Conservation (phyloP, 2,888 invertebrate species). For the Trissonchulus latispiculum region DNA sequence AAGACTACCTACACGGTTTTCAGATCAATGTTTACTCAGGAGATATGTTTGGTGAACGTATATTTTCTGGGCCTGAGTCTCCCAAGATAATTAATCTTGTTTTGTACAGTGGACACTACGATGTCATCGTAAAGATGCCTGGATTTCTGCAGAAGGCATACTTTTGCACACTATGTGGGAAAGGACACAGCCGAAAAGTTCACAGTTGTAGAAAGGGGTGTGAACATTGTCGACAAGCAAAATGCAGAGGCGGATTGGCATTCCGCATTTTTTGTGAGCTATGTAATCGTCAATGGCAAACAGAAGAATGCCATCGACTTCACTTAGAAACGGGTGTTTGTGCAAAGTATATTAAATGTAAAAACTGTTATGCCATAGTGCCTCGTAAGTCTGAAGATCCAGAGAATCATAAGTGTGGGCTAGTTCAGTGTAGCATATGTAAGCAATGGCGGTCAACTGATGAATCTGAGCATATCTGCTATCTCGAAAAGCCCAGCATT, state of each 20-base stretch:
- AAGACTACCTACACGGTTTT: neutral
- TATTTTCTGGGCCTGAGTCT: slow-evolving; percentile 8
- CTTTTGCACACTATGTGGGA: neutral
- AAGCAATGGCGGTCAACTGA: neutral
- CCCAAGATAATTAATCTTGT: neutral
- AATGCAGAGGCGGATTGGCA: neutral
- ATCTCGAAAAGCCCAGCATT: neutral
- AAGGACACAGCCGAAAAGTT: neutral
- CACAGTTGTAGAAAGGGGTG: neutral
- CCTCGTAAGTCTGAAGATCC: neutral
- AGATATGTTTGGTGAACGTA: neutral
- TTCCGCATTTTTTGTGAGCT: neutral
- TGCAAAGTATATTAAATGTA: neutral
- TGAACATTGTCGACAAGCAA: neutral
- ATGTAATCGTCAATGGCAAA: neutral
- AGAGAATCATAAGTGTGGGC: neutral
- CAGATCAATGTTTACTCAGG: neutral
- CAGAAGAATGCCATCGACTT: neutral
- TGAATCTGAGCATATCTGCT: neutral
- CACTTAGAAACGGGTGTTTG: neutral
- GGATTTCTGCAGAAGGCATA: neutral
- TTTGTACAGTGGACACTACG: neutral
- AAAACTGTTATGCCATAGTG: neutral
- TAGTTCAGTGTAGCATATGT: neutral
- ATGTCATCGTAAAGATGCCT: neutral